These are phyloP conservation scores for Sarcophaga variegata DNA, from an alignment of 2,888 invertebrate genomes.

Conservation along the genomic window DNA sequence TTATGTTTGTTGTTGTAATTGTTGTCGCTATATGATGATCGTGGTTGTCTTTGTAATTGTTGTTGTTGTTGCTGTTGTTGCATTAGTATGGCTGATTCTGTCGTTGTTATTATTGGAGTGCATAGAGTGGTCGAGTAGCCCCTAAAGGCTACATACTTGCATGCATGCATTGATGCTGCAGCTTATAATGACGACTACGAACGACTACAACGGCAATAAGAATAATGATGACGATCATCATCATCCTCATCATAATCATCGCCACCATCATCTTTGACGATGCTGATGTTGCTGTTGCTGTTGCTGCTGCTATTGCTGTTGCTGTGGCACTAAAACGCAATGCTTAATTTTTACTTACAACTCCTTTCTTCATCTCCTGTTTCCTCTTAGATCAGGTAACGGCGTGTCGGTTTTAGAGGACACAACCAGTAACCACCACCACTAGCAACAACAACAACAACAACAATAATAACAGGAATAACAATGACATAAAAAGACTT, in stretches of 20 bases:
- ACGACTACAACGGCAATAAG: slow-evolving; percentile 21
- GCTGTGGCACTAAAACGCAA: slow-evolving; percentile 53
- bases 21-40: slow-evolving; percentile 55
- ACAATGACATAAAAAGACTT: slow-evolving; percentile 57
- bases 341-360: slow-evolving; percentile 56
- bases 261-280: slow-evolving; percentile 29
- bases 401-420: slow-evolving; percentile 43
- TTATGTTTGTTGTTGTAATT: slow-evolving; percentile 72
- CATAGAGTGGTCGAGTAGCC: slow-evolving; percentile 48
- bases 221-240: slow-evolving; percentile 34
- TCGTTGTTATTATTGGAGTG: slow-evolving; percentile 13
- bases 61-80: slow-evolving; percentile 21
- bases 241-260: slow-evolving; percentile 18
- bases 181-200: slow-evolving; percentile 55
- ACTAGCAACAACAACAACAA: slow-evolving; percentile 37
- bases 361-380: slow-evolving; percentile 47
- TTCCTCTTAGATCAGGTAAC: slow-evolving; percentile 33
- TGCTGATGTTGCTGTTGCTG: slow-evolving; percentile 36
- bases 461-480: slow-evolving; percentile 26
- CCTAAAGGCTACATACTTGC: slow-evolving; percentile 68
- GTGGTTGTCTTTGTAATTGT: slow-evolving; percentile 39
- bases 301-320: neutral
- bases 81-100: slow-evolving; percentile 19
- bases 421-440: neutral
- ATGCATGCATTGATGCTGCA: slow-evolving; percentile 66